Percentiles rank a stretch among this genome's conserved stretches.
Evolutionary conservation across 2,113 vertebrate species (phyloP).

Genomic region (Myotis lucifugus): DNA sequence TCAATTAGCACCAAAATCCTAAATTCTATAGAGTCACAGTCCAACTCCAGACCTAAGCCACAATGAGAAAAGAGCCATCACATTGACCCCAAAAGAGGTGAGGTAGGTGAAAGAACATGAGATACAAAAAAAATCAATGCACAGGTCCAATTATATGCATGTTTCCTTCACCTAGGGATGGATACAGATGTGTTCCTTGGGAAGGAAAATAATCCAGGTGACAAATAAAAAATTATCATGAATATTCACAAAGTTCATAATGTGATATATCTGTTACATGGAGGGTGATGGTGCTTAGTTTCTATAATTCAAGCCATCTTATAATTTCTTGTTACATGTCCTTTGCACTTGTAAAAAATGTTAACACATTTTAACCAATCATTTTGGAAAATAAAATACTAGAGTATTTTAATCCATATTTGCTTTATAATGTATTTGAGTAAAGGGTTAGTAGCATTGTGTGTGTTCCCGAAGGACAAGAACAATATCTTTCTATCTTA

Average conservation of each 20-base stretch:
- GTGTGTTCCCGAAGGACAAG: not conserved
- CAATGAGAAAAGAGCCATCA: not conserved
- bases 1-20: not conserved
- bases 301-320: slow-evolving; percentile 23
- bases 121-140: not conserved
- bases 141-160: not conserved
- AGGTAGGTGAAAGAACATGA: not conserved
- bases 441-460: not conserved
- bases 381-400: not conserved
- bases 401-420: not conserved
- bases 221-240: slow-evolving; percentile 37
- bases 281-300: not conserved
- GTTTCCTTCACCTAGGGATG: not conserved
- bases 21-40: not conserved
- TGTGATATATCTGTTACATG: slow-evolving; percentile 30
- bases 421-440: not conserved
- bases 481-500: not conserved
- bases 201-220: not conserved
- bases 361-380: not conserved
- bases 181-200: not conserved
- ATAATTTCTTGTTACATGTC: not conserved
- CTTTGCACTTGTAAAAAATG: slow-evolving; percentile 11
- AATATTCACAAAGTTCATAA: slow-evolving; percentile 46
- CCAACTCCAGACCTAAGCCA: not conserved
- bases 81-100: not conserved